Evolutionary conservation across 1,140 invertebrate genomes (phyloP).

Genomic region (Aphis craccivora): DNA sequence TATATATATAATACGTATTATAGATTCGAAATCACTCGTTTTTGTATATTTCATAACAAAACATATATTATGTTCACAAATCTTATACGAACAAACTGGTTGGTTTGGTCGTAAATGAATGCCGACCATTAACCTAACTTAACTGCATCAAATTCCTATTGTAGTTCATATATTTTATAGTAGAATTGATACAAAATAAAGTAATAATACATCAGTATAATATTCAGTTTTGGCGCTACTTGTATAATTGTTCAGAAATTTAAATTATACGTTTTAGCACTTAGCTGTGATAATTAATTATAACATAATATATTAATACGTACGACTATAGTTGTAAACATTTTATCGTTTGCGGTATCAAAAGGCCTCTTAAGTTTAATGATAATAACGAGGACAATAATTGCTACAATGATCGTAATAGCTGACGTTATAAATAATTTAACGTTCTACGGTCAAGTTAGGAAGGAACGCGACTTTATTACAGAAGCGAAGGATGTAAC

Average conservation of each 20-base stretch:
- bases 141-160: neutral
- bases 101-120: neutral
- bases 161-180: neutral
- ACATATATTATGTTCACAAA: neutral
- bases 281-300: neutral
- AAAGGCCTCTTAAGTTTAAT: conserved; percentile 21
- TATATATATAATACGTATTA: neutral
- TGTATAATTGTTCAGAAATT: neutral
- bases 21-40: neutral
- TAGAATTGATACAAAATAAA: neutral
- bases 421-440: conserved; percentile 40
- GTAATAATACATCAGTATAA: neutral
- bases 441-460: conserved; percentile 33
- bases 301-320: neutral
- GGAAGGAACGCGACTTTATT: conserved; percentile 16
- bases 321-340: neutral
- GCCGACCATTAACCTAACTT: neutral
- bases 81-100: neutral
- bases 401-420: neutral
- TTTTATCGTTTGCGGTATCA: conserved; percentile 16
- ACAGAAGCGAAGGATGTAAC: conserved; percentile 23
- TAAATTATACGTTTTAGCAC: neutral
- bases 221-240: neutral
- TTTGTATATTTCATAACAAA: neutral
- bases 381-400: conserved; percentile 1